These are phyloP conservation scores for Serripes groenlandicus DNA, from an alignment of 2,888 invertebrate genomes.

Conservation along the genomic window DNA sequence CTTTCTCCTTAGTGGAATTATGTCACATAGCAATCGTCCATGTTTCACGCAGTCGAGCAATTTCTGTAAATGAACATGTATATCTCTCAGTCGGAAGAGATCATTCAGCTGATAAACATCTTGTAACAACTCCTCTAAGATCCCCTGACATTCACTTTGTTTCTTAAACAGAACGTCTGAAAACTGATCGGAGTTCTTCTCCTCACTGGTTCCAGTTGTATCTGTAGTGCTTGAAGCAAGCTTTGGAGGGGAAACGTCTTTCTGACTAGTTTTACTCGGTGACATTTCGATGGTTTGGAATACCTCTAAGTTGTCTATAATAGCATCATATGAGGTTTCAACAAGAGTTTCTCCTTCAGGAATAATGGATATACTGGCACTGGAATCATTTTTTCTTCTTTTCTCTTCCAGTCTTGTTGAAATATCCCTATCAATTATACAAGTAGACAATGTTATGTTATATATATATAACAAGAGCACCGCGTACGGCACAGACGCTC, in stretches of 20 bases:
- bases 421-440: slow-evolving; percentile 14
- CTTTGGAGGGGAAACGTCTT: background rate
- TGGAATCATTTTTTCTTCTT: background rate
- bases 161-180: slow-evolving; percentile 3
- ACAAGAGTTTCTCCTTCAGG: background rate
- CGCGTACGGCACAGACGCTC: too few relatives aligned
- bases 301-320: slow-evolving; percentile 10
- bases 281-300: slow-evolving; percentile 1
- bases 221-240: background rate
- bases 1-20: slow-evolving; percentile 4
- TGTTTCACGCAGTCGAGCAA: background rate
- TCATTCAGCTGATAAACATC: background rate
- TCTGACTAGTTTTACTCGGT: background rate
- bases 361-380: background rate
- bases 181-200: background rate
- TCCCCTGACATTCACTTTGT: slow-evolving; percentile 14
- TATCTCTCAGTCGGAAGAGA: slow-evolving; percentile 7
- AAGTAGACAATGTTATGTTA: too few relatives aligned
- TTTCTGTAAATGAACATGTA: background rate
- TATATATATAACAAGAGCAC: too few relatives aligned
- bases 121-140: slow-evolving; percentile 18
- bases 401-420: slow-evolving; percentile 6
- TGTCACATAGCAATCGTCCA: slow-evolving; percentile 6
- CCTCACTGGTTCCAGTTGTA: background rate
- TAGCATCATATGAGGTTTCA: background rate